Base-by-base conservation (phyloP, 2,888 invertebrate genomes). In the Schizotus pectinicornis region DNA sequence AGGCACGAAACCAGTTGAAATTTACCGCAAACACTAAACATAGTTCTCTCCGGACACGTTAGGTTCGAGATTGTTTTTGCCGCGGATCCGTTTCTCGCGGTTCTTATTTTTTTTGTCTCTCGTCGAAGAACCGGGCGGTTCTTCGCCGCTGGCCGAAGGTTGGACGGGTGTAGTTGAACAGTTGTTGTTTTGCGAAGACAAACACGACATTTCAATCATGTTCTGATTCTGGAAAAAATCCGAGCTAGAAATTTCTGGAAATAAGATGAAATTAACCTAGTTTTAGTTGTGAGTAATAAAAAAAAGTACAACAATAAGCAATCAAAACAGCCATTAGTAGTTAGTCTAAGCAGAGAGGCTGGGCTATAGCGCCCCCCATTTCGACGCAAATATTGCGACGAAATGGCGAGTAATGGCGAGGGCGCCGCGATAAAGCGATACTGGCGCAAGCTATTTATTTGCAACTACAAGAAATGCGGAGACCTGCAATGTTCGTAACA, bases 171-270 rank as follows among this genome's bases (percentile, higher is more conserved):
- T 11, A 12, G 34, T 59, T 36, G 74, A 67, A 61, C 79, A 79
- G 70, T 86, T 88, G 80, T 88, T 88, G 79, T 88, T 88, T 73
- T 87, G 87, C 34, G 81, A 78, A 62, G 81, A 77, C 68, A 88
- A 79, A 78, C 87, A 87, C 45, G 88, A 87, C 83, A 88, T 87
- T 81, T 89, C 88, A 72, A 87, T 86, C 74, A 81, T 80, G 76
- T 81, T 82, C 79, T 82, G 81, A 76, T 79, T 81, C 80, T 80
- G 79, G 79, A 80, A 79, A 80, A 79, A 79, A 79, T 78, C 79
- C 79, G 77, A 79, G 77, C 79, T 79, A 80, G 79, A 79, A 78
- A 76, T 76, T 77, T 79, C 80, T 79, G 79, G 75, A 79, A 79
- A 78, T 74, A 78, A 79, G 77, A 79, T 69, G 77, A 77, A 78